Conservation (phyloP, 35 echinoderm and acorn worm genomes). For the Strongylocentrotus purpuratus region DNA sequence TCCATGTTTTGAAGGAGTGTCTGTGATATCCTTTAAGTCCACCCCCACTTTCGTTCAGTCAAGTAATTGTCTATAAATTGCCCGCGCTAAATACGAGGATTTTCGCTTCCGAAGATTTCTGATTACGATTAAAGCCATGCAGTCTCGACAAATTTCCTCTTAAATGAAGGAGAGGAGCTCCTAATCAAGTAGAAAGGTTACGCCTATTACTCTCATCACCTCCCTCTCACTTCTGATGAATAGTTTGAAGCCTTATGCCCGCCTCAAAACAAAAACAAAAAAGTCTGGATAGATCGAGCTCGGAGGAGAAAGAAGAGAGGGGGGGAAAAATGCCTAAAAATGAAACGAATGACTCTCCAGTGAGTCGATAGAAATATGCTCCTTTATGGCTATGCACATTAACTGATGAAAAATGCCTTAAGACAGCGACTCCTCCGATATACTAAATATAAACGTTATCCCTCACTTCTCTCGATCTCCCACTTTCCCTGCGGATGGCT, state of each 20-base stretch:
- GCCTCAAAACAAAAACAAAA: not conserved
- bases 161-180: constrained; percentile 1
- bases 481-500: not conserved
- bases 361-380: constrained; percentile 50
- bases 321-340: constrained; percentile 16
- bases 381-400: constrained; percentile 44
- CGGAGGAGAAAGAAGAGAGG: not conserved
- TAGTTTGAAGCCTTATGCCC: not conserved
- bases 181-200: constrained; percentile 43
- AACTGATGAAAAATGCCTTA: constrained; percentile 52
- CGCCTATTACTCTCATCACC: not conserved
- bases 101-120: not conserved
- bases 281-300: not conserved
- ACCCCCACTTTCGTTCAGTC: not conserved
- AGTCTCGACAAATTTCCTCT: not conserved
- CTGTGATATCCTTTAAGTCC: not conserved
- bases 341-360: constrained; percentile 38
- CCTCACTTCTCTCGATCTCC: not conserved
- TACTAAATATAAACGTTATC: constrained; percentile 32
- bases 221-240: constrained; percentile 2
- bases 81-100: not conserved
- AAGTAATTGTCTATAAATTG: constrained; percentile 23
- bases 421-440: constrained; percentile 27
- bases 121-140: constrained; percentile 24
- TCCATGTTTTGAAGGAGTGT: not conserved